Evolutionary conservation across 2,888 invertebrate genomes (phyloP).

Genomic region (Ptychoptera contaminata): DNA sequence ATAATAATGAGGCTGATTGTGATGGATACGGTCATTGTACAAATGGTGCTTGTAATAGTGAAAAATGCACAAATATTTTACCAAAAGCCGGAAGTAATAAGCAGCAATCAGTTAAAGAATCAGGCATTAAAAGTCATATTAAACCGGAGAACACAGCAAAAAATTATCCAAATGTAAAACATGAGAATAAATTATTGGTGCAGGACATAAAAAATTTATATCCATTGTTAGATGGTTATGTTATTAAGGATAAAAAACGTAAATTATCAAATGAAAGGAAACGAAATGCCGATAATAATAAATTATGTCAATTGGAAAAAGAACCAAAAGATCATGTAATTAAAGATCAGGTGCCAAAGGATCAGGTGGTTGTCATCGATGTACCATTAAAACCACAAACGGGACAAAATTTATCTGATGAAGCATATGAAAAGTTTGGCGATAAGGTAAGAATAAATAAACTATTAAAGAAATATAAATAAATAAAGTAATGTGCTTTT

Average conservation of each 20-base stretch:
- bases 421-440: constrained; percentile 27
- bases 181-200: not conserved
- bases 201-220: not conserved
- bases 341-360: constrained; percentile 19
- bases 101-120: too few relatives aligned
- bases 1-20: too few relatives aligned
- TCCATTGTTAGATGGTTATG: not conserved
- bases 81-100: too few relatives aligned
- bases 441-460: constrained; percentile 23
- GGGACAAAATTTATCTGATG: constrained; percentile 24
- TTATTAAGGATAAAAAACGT: too few relatives aligned
- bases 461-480: constrained; percentile 14
- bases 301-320: constrained; percentile 4
- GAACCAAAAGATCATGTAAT: constrained; percentile 7
- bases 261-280: not conserved
- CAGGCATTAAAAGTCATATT: too few relatives aligned
- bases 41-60: too few relatives aligned
- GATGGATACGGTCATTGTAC: too few relatives aligned
- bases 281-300: not conserved
- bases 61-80: too few relatives aligned
- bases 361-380: not conserved
- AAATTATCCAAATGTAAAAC: not conserved
- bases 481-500: not conserved
- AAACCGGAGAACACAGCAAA: not conserved
- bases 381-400: not conserved